A percentile compares a stretch with the other conserved stretches of the same genome.
Conservation (phyloP, 2,888 invertebrate species). For the Molorchus minor region DNA sequence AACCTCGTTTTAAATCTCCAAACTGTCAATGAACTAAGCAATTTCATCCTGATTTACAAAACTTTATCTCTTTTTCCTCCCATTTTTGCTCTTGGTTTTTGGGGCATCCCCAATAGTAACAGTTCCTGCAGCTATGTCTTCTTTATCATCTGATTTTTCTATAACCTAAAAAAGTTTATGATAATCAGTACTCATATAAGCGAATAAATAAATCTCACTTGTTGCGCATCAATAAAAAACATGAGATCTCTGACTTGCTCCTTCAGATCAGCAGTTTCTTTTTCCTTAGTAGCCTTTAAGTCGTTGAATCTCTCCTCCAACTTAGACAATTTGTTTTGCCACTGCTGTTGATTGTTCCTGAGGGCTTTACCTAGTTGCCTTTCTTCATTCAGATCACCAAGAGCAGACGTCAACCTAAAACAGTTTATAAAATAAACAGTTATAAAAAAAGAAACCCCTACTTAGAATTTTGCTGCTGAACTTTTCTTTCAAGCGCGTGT, state of each 20-base stretch:
- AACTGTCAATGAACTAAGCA: too few relatives aligned
- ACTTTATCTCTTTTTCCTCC: slow-evolving; percentile 43
- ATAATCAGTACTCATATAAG: not conserved
- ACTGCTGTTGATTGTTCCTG: slow-evolving; percentile 77
- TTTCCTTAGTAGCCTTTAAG: slow-evolving; percentile 63
- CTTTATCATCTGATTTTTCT: slow-evolving; percentile 66
- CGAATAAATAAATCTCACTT: slow-evolving; percentile 46
- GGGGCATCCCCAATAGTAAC: slow-evolving; percentile 66
- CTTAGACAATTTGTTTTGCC: slow-evolving; percentile 71
- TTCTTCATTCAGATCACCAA: slow-evolving; percentile 82
- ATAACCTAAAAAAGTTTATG: slow-evolving; percentile 55
- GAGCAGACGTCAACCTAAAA: slow-evolving; percentile 70
- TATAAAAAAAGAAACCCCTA: slow-evolving; percentile 45
- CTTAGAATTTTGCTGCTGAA: slow-evolving; percentile 71
- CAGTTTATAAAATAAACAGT: slow-evolving; percentile 7
- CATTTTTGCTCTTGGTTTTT: slow-evolving; percentile 45
- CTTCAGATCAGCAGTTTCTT: slow-evolving; percentile 82
- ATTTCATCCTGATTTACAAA: too few relatives aligned
- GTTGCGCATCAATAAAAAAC: slow-evolving; percentile 94
- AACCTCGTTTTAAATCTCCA: too few relatives aligned
- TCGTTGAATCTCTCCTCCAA: slow-evolving; percentile 66
- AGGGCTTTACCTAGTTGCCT: slow-evolving; percentile 83
- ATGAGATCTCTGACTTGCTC: slow-evolving; percentile 96
- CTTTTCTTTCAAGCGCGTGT: slow-evolving; percentile 74
- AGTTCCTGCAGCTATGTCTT: slow-evolving; percentile 70